A percentile compares a stretch with the other conserved stretches of the same genome.
Conservation (phyloP, 2,113 vertebrate genomes). For the Noturus placidus region DNA sequence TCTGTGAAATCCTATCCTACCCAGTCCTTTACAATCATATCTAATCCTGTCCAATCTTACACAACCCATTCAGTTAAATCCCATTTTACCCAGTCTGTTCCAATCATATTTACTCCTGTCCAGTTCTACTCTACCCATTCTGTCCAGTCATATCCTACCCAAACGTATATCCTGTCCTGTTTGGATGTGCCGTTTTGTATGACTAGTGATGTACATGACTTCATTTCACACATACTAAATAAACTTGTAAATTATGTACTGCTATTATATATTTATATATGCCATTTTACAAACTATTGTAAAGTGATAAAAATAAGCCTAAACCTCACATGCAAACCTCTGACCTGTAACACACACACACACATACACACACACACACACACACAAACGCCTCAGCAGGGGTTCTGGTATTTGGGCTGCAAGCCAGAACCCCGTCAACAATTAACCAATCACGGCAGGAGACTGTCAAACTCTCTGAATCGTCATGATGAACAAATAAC, state of each 20-base stretch:
- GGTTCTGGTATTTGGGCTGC: slow-evolving; percentile 57
- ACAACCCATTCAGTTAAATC: neutral
- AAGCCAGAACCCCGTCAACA: slow-evolving; percentile 52
- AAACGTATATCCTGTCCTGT: neutral
- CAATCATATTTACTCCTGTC: neutral
- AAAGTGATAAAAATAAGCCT: neutral
- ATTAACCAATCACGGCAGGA: slow-evolving; percentile 57
- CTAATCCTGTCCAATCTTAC: neutral
- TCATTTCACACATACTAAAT: neutral
- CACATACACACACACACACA: slow-evolving; percentile 27
- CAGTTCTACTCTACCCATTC: neutral
- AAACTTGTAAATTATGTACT: neutral
- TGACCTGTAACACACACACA: neutral
- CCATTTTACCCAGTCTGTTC: neutral
- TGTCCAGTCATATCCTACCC: neutral
- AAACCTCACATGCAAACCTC: neutral
- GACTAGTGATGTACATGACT: neutral
- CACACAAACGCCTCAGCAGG: slow-evolving; percentile 52
- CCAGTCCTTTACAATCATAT: neutral
- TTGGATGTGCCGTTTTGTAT: neutral
- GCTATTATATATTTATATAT: too few species aligned
- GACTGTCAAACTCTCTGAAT: slow-evolving; percentile 26
- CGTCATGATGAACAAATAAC: neutral
- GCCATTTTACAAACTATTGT: neutral
- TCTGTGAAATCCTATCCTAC: neutral